Conservation (phyloP, 2,888 invertebrate species). For the Ophraella communa region DNA sequence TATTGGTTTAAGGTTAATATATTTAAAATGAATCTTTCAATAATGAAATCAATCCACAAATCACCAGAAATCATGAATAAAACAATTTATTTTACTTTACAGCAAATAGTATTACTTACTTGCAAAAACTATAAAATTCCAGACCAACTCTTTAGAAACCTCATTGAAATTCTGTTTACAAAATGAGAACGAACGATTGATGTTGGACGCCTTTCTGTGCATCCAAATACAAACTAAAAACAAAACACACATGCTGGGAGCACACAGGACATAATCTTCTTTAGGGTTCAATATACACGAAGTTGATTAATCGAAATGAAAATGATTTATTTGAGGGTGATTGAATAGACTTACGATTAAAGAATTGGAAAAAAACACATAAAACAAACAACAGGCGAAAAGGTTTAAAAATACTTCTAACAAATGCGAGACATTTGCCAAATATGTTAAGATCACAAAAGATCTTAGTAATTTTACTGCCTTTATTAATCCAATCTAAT, state of each 20-base stretch:
- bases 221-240: slow-evolving; percentile 27
- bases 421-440: too few species aligned
- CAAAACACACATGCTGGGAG: slow-evolving; percentile 26
- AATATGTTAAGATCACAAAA: too few species aligned
- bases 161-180: neutral
- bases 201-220: neutral
- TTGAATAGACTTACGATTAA: neutral
- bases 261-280: slow-evolving; percentile 30
- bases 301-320: slow-evolving; percentile 48
- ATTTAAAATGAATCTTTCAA: too few species aligned
- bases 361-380: neutral
- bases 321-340: slow-evolving; percentile 39
- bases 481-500: too few species aligned
- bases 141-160: neutral
- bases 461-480: too few species aligned
- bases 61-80: too few species aligned
- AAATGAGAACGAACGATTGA: neutral
- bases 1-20: too few species aligned
- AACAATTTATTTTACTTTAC: too few species aligned
- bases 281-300: slow-evolving; percentile 33
- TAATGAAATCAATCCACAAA: too few species aligned
- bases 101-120: too few species aligned
- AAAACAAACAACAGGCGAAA: neutral
- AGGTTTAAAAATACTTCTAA: too few species aligned
- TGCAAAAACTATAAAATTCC: too few species aligned